Conservation (phyloP, 2,888 invertebrate genomes). For the Hyles lineata region DNA sequence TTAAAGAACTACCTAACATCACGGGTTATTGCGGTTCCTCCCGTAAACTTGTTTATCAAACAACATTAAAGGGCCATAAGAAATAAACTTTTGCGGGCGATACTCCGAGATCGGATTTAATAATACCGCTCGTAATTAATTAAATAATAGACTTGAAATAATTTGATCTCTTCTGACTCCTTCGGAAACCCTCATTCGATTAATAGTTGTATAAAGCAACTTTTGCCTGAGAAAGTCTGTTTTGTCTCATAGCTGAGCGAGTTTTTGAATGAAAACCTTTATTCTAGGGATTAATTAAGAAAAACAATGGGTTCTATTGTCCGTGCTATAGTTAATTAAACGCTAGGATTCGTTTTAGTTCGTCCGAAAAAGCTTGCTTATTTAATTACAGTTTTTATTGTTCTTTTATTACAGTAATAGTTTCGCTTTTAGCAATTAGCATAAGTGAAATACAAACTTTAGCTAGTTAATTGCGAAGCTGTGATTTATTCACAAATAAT, state of each 20-base stretch:
- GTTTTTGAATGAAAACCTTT: conserved; percentile 30
- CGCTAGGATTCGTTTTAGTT: conserved; percentile 32
- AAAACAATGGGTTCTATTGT: conserved; percentile 32
- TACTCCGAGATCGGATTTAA: conserved; percentile 5
- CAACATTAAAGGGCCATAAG: neutral
- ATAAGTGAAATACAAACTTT: neutral
- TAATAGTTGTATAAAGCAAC: conserved; percentile 28
- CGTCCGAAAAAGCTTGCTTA: neutral
- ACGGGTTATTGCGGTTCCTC: neutral
- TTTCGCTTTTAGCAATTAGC: neutral
- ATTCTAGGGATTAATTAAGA: conserved; percentile 31
- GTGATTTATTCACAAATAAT: no score
- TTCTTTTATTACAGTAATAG: neutral
- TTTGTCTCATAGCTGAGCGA: conserved; percentile 26
- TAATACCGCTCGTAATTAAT: conserved; percentile 1
- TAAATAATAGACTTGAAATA: conserved; percentile 17
- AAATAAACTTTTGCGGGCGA: neutral
- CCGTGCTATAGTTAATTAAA: conserved; percentile 33
- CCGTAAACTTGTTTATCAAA: conserved; percentile 6
- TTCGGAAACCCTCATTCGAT: conserved; percentile 19
- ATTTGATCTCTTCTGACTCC: conserved; percentile 20
- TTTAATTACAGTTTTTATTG: neutral
- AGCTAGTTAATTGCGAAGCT: no score
- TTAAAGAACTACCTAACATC: neutral
- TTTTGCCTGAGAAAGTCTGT: conserved; percentile 24